Conservation (phyloP, 1,140 invertebrate species). For the Eupeodes corollae region DNA sequence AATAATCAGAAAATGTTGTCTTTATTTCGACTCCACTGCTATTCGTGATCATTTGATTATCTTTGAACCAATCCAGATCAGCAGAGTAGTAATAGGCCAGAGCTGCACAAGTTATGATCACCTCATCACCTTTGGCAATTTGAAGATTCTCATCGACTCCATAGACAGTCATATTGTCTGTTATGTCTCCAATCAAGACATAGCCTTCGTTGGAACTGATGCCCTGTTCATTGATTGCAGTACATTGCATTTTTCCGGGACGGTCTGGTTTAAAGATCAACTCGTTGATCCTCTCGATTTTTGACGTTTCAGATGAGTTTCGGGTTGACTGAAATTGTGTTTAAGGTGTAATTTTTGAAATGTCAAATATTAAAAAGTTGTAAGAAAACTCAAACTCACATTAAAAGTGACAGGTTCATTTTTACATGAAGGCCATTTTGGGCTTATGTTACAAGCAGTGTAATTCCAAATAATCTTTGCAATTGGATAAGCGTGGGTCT, state of each 20-base stretch:
- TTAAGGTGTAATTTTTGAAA: conserved; percentile 5
- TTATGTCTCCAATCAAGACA: conserved; percentile 21
- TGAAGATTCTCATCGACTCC: conserved; percentile 19
- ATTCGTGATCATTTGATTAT: conserved; percentile 6
- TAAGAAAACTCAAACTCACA: conserved; percentile 14
- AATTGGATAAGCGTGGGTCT: conserved; percentile 37
- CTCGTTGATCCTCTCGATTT: conserved; percentile 20
- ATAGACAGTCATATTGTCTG: conserved; percentile 22
- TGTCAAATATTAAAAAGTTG: neutral
- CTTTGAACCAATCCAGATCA: conserved; percentile 35
- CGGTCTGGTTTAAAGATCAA: conserved; percentile 20
- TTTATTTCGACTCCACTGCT: conserved; percentile 8
- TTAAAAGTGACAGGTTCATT: conserved; percentile 18
- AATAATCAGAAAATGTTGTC: conserved; percentile 15
- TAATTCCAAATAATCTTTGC: conserved; percentile 42
- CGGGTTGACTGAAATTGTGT: conserved; percentile 11
- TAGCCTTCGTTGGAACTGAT: conserved; percentile 10
- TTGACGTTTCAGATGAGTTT: conserved; percentile 12
- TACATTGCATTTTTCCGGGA: conserved; percentile 33
- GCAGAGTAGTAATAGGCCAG: conserved; percentile 42
- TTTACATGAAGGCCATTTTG: conserved; percentile 20
- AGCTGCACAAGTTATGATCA: conserved; percentile 43
- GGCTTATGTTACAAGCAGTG: conserved; percentile 26
- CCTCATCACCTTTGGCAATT: conserved; percentile 42
- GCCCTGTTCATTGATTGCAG: conserved; percentile 25